phyloP scores from a whole-genome alignment of 2,113 vertebrate genomes.

The Eulacestoma nigropectus region DNA sequence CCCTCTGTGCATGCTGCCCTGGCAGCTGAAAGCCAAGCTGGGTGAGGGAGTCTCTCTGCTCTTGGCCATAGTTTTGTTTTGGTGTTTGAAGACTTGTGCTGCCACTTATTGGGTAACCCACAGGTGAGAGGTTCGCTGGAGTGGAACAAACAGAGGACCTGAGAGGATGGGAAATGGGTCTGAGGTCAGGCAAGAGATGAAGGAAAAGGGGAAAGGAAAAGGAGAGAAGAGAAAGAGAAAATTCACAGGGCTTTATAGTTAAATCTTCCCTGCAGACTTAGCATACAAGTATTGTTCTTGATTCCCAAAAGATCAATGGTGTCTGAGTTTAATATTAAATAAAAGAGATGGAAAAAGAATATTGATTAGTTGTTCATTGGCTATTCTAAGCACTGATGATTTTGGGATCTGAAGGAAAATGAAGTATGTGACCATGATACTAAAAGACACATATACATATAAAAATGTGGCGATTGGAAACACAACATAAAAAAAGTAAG shows the following conservation, averaged over 20 bases:
- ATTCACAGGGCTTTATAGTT: background rate
- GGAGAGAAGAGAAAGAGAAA: background rate
- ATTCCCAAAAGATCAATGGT: background rate
- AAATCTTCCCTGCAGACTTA: background rate
- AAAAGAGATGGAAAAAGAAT: constrained; percentile 1
- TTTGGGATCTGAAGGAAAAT: background rate
- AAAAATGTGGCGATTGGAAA: background rate
- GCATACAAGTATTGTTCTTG: background rate
- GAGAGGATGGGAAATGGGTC: background rate
- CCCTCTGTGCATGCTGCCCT: accelerated
- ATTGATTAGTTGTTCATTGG: background rate
- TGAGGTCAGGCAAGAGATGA: background rate
- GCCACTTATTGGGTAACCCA: accelerated
- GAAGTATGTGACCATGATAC: background rate
- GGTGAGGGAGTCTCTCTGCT: background rate
- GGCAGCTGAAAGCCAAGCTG: background rate
- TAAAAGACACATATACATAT: background rate
- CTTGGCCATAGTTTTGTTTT: background rate
- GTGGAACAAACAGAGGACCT: background rate
- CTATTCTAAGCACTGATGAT: background rate
- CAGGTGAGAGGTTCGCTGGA: background rate
- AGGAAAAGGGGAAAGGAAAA: background rate
- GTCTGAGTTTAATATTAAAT: background rate
- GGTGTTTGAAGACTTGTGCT: background rate
- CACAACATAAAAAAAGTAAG: background rate